Evolutionary conservation across 2,888 invertebrate genomes (phyloP).

Genomic region (Folsomia manolachei): DNA sequence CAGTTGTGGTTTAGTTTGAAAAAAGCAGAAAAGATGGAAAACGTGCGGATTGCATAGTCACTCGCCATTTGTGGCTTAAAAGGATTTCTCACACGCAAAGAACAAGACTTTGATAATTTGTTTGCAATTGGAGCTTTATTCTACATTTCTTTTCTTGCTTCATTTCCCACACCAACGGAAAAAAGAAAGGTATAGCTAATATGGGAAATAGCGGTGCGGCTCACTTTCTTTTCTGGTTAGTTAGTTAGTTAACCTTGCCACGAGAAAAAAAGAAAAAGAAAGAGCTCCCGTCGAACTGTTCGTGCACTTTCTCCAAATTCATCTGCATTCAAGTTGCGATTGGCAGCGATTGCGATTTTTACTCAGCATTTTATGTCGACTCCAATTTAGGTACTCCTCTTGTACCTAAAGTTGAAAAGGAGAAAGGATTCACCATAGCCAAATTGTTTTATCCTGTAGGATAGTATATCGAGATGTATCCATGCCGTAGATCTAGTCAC

Average conservation of each 20-base stretch:
- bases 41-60: not conserved
- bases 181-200: not conserved
- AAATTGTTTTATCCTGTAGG: constrained; percentile 17
- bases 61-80: not conserved
- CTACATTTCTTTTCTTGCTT: not conserved
- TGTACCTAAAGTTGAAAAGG: too few species aligned
- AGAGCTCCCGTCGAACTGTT: not conserved
- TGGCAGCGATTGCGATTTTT: constrained; percentile 33
- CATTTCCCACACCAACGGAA: not conserved
- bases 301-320: constrained; percentile 12
- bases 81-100: not conserved
- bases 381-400: not conserved
- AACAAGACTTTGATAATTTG: constrained; percentile 12
- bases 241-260: not conserved
- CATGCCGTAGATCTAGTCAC: too few species aligned
- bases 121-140: not conserved
- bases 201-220: not conserved
- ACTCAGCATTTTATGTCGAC: constrained; percentile 11
- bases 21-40: not conserved
- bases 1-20: not conserved
- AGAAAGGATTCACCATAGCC: constrained; percentile 2
- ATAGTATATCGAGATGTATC: too few species aligned
- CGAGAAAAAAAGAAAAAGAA: too few species aligned
- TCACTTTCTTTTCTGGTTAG: too few species aligned
- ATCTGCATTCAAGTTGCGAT: constrained; percentile 31